phyloP scores from a whole-genome alignment of 2,888 invertebrate species.

The Nomada fabriciana region DNA sequence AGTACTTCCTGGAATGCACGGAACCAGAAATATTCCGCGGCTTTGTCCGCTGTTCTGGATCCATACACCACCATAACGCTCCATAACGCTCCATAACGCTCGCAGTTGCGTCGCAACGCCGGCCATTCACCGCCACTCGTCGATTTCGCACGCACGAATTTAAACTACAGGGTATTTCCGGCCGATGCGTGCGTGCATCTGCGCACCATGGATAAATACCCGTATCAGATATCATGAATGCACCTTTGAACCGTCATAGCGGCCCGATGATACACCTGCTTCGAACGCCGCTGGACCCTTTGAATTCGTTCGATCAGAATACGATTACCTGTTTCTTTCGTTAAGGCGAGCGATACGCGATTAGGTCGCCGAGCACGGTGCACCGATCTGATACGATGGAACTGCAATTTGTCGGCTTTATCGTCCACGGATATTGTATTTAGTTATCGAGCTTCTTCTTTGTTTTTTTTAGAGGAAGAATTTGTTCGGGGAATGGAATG shows the following conservation, averaged over 20 bases:
- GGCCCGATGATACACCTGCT: slow-evolving; percentile 49
- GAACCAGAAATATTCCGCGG: slow-evolving; percentile 44
- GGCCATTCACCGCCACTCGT: slow-evolving; percentile 18
- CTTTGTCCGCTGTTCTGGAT: slow-evolving; percentile 16
- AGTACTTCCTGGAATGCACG: slow-evolving; percentile 55
- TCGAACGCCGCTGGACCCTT: slow-evolving; percentile 45
- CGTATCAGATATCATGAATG: slow-evolving; percentile 60
- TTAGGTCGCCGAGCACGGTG: too few relatives aligned
- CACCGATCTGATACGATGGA: slow-evolving; percentile 2
- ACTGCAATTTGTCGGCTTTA: background rate
- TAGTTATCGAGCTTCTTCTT: background rate
- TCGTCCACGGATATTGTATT: background rate
- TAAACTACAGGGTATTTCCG: slow-evolving; percentile 70
- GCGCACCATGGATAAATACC: slow-evolving; percentile 50
- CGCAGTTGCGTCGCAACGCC: background rate
- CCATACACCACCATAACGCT: background rate
- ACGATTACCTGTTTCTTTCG: slow-evolving; percentile 54
- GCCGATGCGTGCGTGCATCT: slow-evolving; percentile 33
- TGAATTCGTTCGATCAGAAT: slow-evolving; percentile 61
- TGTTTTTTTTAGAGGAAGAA: background rate
- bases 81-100: background rate
- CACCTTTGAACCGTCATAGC: slow-evolving; percentile 59
- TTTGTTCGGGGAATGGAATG: too few relatives aligned
- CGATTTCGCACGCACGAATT: slow-evolving; percentile 68
- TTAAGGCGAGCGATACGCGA: background rate